These are phyloP conservation scores for Patella depressa DNA, from an alignment of 2,888 invertebrate species.

Conservation along the genomic window DNA sequence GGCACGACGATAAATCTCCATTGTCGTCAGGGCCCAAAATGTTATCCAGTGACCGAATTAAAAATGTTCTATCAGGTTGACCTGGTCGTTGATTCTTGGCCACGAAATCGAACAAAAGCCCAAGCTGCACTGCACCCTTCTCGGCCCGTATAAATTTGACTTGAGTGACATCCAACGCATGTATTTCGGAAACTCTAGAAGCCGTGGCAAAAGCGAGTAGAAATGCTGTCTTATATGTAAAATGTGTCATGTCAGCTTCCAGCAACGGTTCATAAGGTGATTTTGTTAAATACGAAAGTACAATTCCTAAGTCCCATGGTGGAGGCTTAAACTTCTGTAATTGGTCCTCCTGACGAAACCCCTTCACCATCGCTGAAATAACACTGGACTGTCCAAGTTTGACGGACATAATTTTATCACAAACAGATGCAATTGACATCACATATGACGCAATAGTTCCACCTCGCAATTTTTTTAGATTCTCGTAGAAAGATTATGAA, in stretches of 20 bases:
- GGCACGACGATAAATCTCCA: not conserved
- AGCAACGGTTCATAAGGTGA: not conserved
- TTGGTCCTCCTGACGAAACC: not conserved
- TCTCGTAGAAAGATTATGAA: conserved; percentile 1
- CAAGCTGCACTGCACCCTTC: not conserved
- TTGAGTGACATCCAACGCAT: conserved; percentile 4
- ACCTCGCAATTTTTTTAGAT: not conserved
- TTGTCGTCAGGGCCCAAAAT: not conserved
- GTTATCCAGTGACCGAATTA: not conserved
- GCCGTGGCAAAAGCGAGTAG: conserved; percentile 9
- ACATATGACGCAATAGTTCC: conserved; percentile 7
- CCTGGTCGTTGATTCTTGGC: conserved; percentile 9
- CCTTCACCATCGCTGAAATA: not conserved
- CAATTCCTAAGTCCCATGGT: not conserved
- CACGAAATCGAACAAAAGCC: not conserved
- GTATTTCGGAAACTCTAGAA: conserved; percentile 11
- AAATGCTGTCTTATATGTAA: conserved; percentile 13
- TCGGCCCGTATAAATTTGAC: not conserved
- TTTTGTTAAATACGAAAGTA: not conserved
- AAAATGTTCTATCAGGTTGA: not conserved
- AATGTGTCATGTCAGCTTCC: not conserved
- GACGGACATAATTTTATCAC: not conserved
- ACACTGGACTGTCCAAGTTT: not conserved
- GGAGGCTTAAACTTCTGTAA: not conserved
- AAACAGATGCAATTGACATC: no score